Evolutionary conservation across 2,797 vertebrate species (phyloP).

Genomic region (Neostethus bicornis): DNA sequence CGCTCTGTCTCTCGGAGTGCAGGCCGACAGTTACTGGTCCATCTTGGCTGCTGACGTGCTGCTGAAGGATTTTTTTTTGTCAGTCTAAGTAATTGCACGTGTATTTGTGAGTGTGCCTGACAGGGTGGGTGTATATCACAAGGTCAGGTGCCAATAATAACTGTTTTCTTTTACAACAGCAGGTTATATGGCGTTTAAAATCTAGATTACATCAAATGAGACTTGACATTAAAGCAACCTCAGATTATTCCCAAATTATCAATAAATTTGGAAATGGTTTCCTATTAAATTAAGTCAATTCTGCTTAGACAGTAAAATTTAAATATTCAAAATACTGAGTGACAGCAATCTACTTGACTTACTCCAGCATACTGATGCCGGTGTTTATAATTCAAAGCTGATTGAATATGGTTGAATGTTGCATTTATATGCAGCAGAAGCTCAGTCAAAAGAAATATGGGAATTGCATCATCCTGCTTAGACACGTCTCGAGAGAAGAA

Average conservation of each 20-base stretch:
- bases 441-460: slow-evolving; percentile 27
- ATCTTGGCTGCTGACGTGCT: slow-evolving; percentile 29
- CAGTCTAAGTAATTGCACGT: slow-evolving; percentile 4
- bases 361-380: slow-evolving; percentile 24
- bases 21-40: slow-evolving; percentile 38
- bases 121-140: slow-evolving; percentile 33
- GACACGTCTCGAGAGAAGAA: slow-evolving; percentile 18
- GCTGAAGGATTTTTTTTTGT: slow-evolving; percentile 9
- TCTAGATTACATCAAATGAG: slow-evolving; percentile 16
- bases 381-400: slow-evolving; percentile 28
- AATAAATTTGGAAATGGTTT: slow-evolving; percentile 11
- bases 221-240: slow-evolving; percentile 52
- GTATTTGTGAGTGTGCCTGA: slow-evolving; percentile 15
- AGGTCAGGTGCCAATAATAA: slow-evolving; percentile 47
- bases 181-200: slow-evolving; percentile 26
- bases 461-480: slow-evolving; percentile 40
- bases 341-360: slow-evolving; percentile 27
- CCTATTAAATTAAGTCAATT: slow-evolving; percentile 17
- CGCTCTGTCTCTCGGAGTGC: slow-evolving; percentile 38
- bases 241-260: slow-evolving; percentile 18
- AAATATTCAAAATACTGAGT: neutral
- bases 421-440: slow-evolving; percentile 53
- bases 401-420: slow-evolving; percentile 44
- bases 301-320: slow-evolving; percentile 22
- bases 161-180: slow-evolving; percentile 31